These are phyloP conservation scores for Pogonus chalceus DNA, from an alignment of 1,140 invertebrate species.

Conservation along the genomic window DNA sequence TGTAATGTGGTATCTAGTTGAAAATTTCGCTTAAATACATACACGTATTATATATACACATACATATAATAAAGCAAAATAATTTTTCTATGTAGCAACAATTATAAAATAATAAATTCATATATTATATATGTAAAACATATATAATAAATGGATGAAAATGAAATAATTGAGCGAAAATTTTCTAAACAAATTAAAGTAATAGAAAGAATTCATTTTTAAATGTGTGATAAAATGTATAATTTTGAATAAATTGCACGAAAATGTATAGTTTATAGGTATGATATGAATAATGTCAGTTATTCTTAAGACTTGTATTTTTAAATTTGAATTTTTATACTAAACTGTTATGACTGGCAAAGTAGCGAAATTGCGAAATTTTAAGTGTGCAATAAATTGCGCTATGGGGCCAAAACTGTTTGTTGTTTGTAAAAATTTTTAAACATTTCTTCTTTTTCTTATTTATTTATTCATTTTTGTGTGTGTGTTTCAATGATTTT, in stretches of 20 bases:
- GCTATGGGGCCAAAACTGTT: no score
- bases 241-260: constrained; percentile 27
- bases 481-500: no score
- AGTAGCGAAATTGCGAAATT: no score
- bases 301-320: constrained; percentile 38
- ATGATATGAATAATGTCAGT: constrained; percentile 34
- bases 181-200: not conserved
- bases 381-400: no score
- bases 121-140: not conserved
- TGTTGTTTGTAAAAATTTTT: no score
- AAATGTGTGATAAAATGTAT: not conserved
- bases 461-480: no score
- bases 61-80: constrained; percentile 34
- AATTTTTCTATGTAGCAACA: constrained; percentile 31
- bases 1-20: no score
- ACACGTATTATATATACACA: no score
- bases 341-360: constrained; percentile 36
- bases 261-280: constrained; percentile 37
- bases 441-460: no score
- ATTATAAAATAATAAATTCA: constrained; percentile 5
- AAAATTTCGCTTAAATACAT: no score
- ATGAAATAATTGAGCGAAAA: not conserved
- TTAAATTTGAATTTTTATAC: constrained; percentile 40
- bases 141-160: not conserved
- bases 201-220: not conserved